Percentiles rank a stretch among this genome's conserved stretches.
These are phyloP conservation scores for Prenolepis imparis DNA, from an alignment of 2,888 invertebrate species.

Conservation along the genomic window DNA sequence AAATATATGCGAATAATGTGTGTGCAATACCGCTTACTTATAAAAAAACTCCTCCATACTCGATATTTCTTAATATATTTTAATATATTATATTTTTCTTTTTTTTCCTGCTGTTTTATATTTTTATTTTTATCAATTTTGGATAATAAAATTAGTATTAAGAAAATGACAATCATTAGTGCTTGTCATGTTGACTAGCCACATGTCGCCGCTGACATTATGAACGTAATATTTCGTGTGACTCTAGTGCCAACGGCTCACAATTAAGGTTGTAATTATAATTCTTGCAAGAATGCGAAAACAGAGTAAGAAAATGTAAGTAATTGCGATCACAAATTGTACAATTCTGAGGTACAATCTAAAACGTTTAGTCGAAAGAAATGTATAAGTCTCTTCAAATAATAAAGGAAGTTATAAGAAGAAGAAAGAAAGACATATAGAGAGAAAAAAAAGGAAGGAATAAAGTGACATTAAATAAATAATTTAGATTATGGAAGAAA, in stretches of 20 bases:
- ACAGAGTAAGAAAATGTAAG: not conserved
- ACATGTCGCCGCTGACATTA: not conserved
- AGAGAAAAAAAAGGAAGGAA: not conserved
- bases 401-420: not conserved
- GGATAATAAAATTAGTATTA: not conserved
- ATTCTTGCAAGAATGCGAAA: not conserved
- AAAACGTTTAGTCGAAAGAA: not conserved
- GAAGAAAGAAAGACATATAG: not conserved
- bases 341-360: not conserved
- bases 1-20: not conserved
- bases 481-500: not conserved
- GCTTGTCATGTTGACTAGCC: not conserved
- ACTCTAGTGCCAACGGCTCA: not conserved
- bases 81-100: not conserved
- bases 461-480: too few species aligned
- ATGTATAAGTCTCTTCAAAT: not conserved
- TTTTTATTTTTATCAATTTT: conserved; percentile 1
- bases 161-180: not conserved
- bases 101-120: not conserved
- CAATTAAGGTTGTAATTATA: conserved; percentile 1
- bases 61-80: not conserved
- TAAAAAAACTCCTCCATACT: not conserved
- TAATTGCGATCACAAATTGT: not conserved
- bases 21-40: not conserved
- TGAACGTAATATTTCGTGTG: not conserved